phyloP scores from a whole-genome alignment of 2,888 invertebrate genomes.

The Scrobipalpa atriplicella region DNA sequence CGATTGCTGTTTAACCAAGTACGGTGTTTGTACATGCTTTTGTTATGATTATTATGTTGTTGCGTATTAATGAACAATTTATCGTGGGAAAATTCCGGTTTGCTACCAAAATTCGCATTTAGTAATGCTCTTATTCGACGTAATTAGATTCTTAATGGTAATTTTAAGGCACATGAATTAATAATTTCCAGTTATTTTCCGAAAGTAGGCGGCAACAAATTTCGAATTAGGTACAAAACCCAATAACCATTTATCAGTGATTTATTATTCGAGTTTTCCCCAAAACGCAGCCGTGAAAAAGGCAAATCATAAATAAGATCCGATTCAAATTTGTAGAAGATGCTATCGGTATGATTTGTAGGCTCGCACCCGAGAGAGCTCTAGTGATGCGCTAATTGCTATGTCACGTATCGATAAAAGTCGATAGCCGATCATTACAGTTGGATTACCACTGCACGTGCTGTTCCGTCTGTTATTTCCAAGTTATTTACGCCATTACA shows the following conservation, averaged over 20 bases:
- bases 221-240: conserved; percentile 68
- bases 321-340: conserved; percentile 84
- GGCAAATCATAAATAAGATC: conserved; percentile 83
- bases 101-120: too few relatives aligned
- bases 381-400: conserved; percentile 79
- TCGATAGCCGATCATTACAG: conserved; percentile 17
- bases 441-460: background rate
- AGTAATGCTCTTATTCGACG: too few relatives aligned
- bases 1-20: conserved; percentile 82
- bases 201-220: conserved; percentile 44
- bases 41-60: conserved; percentile 81
- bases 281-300: conserved; percentile 81
- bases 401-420: conserved; percentile 66
- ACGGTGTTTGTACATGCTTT: conserved; percentile 79
- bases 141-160: conserved; percentile 19
- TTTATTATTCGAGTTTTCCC: conserved; percentile 79
- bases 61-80: conserved; percentile 66
- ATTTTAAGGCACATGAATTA: conserved; percentile 36
- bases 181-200: conserved; percentile 41
- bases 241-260: conserved; percentile 77
- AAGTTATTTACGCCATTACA: background rate
- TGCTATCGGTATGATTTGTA: conserved; percentile 82
- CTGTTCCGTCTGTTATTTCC: conserved; percentile 8
- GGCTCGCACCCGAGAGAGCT: conserved; percentile 79
- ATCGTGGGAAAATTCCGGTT: conserved; percentile 60